Evolutionary conservation across 1,140 invertebrate species (phyloP).

Genomic region (Drosophila pseudoobscura): DNA sequence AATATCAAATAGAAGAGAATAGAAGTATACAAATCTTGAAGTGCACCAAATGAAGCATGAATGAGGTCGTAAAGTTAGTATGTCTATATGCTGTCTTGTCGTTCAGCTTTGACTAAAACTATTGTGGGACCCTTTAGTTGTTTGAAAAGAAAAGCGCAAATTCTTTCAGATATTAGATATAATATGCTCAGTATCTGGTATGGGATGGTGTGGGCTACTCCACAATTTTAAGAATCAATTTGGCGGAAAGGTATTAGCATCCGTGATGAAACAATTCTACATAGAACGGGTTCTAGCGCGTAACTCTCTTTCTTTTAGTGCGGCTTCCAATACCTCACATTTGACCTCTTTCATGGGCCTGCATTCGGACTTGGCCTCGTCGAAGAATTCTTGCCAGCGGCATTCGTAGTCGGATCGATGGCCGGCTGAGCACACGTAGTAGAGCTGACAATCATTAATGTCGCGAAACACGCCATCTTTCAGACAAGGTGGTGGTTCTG

Average conservation of each 20-base stretch:
- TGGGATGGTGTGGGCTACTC: constrained; percentile 5
- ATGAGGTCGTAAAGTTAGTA: too few relatives aligned
- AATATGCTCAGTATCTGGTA: too few relatives aligned
- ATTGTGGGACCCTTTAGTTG: too few relatives aligned
- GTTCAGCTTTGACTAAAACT: too few relatives aligned
- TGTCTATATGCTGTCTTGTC: too few relatives aligned
- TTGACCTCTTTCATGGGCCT: constrained; percentile 13
- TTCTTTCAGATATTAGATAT: too few relatives aligned
- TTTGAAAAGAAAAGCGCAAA: too few relatives aligned
- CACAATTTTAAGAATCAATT: constrained; percentile 40
- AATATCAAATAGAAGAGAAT: too few relatives aligned
- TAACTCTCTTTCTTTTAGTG: constrained; percentile 28
- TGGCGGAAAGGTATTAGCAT: too few relatives aligned
- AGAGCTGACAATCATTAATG: constrained; percentile 42
- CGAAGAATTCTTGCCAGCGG: constrained; percentile 32
- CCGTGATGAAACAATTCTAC: too few relatives aligned
- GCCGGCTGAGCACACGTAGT: constrained; percentile 45
- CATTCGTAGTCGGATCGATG: constrained; percentile 49
- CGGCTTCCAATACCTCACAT: constrained; percentile 49
- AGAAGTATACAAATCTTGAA: too few relatives aligned
- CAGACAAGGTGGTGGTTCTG: constrained; percentile 15
- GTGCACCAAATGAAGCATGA: too few relatives aligned
- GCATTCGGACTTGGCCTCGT: constrained; percentile 20
- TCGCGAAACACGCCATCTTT: constrained; percentile 41
- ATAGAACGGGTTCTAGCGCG: constrained; percentile 17